phyloP scores from a whole-genome alignment of 1,140 invertebrate genomes.

The Drosophila biarmipes region DNA sequence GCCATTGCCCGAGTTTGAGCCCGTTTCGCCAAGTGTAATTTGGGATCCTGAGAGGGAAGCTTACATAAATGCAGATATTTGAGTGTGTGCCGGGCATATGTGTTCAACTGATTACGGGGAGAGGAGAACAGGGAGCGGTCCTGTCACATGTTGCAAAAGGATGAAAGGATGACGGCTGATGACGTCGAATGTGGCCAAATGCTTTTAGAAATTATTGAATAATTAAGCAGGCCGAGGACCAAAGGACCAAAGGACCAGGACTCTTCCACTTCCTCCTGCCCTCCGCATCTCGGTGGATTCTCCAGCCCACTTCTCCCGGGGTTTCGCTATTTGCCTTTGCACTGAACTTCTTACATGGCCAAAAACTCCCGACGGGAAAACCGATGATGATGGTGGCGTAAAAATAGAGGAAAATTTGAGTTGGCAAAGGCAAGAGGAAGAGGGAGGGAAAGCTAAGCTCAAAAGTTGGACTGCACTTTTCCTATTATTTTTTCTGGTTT shows the following conservation, averaged over 20 bases:
- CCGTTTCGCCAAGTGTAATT: background rate
- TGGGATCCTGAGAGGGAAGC: conserved; percentile 4
- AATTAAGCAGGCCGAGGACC: conserved; percentile 62
- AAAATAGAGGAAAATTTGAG: background rate
- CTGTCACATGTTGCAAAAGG: conserved; percentile 58
- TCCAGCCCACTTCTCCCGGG: background rate
- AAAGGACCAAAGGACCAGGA: conserved; percentile 22
- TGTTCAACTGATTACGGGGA: conserved; percentile 71
- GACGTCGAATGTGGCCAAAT: conserved; percentile 69
- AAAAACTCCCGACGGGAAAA: conserved; percentile 63
- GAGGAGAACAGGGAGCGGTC: conserved; percentile 1
- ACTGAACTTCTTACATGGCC: conserved; percentile 77
- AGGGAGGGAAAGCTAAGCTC: conserved; percentile 50
- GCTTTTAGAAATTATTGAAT: conserved; percentile 83
- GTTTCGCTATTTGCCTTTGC: conserved; percentile 66
- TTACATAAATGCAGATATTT: conserved; percentile 30
- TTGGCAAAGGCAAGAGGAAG: background rate
- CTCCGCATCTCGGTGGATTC: conserved; percentile 3
- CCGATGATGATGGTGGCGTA: conserved; percentile 11
- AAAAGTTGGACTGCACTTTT: conserved; percentile 59
- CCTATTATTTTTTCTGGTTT: conserved; percentile 2
- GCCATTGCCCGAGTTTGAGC: background rate
- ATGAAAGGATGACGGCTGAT: conserved; percentile 70
- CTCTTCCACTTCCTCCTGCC: background rate
- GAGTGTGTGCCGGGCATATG: conserved; percentile 45